Conservation (phyloP, 2,797 vertebrate genomes). For the Staurois parvus region DNA sequence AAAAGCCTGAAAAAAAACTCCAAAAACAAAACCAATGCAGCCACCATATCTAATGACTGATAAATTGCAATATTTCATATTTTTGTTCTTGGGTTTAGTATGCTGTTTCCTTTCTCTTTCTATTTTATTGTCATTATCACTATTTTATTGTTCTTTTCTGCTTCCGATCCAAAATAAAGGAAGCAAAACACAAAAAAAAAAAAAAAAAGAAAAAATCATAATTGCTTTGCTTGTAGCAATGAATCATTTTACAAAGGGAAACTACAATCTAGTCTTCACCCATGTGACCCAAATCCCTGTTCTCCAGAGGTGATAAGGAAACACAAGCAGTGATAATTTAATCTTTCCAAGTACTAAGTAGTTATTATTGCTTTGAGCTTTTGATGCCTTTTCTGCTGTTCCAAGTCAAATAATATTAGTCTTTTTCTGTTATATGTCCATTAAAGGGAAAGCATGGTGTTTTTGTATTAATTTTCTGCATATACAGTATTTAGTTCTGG, state of each 20-base stretch:
- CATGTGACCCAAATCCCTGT: no score
- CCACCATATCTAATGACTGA: no score
- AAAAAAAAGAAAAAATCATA: neutral
- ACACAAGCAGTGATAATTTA: neutral
- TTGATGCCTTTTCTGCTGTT: neutral
- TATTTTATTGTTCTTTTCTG: neutral
- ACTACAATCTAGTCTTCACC: neutral
- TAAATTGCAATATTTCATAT: no score
- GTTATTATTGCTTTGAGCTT: neutral
- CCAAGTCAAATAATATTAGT: neutral
- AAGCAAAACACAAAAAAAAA: neutral
- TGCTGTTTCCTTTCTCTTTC: neutral
- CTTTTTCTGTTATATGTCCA: neutral
- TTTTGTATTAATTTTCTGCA: neutral
- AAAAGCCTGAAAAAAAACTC: no score
- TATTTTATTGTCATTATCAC: neutral
- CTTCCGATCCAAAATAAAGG: no score
- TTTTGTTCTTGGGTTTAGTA: no score
- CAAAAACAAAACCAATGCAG: no score
- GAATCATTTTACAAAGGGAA: neutral
- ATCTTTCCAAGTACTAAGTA: neutral
- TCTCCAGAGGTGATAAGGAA: neutral
- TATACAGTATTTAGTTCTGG: no score
- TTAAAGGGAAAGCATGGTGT: neutral
- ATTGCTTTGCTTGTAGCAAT: no score